phyloP scores from a whole-genome alignment of 2,113 vertebrate species.

The Bos taurus region ARS-UCD2.0 NC_037335.1:60987001-60987500 shows the following conservation, averaged over 20 bases:
- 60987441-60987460: background rate
- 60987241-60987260: background rate
- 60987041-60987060: conserved; percentile 83
- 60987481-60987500: background rate
- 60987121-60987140: conserved; percentile 6
- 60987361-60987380: background rate
- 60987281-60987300: background rate
- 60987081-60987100: conserved; percentile 74
- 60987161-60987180: background rate
- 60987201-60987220: background rate
- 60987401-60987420: background rate
- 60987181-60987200: background rate
- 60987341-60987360: accelerated
- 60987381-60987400: background rate
- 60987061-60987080: conserved; percentile 69
- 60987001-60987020: conserved; percentile 83
- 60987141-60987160: background rate
- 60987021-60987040: conserved; percentile 84
- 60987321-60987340: accelerated
- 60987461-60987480: background rate
- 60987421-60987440: background rate
- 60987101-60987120: conserved; percentile 41
- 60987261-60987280: background rate
- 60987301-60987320: background rate
- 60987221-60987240: accelerated